Evolutionary conservation across 2,113 vertebrate genomes (phyloP).

Genomic region (Brachirus orientalis): DNA sequence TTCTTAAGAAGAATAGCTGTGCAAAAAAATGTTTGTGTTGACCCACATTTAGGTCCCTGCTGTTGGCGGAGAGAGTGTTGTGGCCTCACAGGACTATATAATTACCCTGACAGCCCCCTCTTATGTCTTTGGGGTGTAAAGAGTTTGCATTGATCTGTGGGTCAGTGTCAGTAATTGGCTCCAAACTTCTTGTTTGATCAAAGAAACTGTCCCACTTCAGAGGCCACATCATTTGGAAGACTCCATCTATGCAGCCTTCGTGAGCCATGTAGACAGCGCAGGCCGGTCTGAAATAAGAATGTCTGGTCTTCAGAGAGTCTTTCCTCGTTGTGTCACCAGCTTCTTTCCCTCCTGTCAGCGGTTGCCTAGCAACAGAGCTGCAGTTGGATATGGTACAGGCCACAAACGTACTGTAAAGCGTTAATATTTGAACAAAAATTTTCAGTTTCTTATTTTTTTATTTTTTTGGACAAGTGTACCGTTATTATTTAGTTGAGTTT

Average conservation of each 20-base stretch:
- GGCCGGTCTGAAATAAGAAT: not conserved
- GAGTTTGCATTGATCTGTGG: conserved; percentile 52
- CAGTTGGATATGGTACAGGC: not conserved
- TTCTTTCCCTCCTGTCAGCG: not conserved
- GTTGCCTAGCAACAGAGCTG: not conserved
- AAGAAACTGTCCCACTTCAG: not conserved
- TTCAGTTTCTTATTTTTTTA: not conserved
- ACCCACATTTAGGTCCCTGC: conserved; percentile 69
- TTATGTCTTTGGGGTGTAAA: conserved; percentile 21
- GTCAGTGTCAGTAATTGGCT: not conserved
- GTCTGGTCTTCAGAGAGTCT: not conserved
- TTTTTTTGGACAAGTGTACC: too few relatives aligned
- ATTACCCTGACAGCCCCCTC: conserved; percentile 52
- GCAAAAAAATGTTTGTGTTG: conserved; percentile 27
- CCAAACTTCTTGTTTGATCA: not conserved
- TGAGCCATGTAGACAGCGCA: not conserved
- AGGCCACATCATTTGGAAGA: not conserved
- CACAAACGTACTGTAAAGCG: not conserved
- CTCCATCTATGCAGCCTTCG: not conserved
- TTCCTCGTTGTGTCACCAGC: not conserved
- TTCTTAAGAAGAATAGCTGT: too few relatives aligned
- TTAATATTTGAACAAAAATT: not conserved
- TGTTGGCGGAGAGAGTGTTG: conserved; percentile 46
- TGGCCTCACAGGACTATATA: conserved; percentile 57
- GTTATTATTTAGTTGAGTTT: too few relatives aligned